These are phyloP conservation scores for Apamea monoglypha DNA, from an alignment of 2,888 invertebrate genomes.

Conservation along the genomic window DNA sequence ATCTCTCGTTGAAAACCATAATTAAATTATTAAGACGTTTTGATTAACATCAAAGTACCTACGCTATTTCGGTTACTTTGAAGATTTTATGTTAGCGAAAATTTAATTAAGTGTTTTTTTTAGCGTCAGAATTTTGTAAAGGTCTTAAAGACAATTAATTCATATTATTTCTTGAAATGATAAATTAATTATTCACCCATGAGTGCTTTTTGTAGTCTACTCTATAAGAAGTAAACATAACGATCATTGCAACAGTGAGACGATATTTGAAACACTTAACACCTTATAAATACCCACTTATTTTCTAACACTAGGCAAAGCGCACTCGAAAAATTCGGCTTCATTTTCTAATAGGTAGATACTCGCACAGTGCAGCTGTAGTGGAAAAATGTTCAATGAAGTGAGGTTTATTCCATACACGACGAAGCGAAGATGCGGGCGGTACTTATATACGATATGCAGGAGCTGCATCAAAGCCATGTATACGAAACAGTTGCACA, in stretches of 20 bases:
- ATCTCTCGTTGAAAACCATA: constrained; percentile 4
- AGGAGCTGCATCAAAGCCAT: not conserved
- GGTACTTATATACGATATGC: not conserved
- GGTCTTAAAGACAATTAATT: not conserved
- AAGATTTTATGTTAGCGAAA: constrained; percentile 1
- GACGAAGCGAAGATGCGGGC: not conserved
- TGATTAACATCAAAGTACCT: not conserved
- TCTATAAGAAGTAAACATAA: not conserved
- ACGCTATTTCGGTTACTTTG: constrained; percentile 4
- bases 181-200: not conserved
- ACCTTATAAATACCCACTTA: not conserved
- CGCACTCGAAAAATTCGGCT: not conserved
- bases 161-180: not conserved
- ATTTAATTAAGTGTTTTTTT: constrained; percentile 11
- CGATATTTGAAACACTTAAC: not conserved
- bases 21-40: not conserved
- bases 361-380: not conserved
- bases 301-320: not conserved
- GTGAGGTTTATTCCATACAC: not conserved
- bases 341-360: not conserved
- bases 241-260: not conserved
- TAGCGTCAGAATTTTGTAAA: constrained; percentile 1
- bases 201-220: not conserved
- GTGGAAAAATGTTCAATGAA: not conserved
- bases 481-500: not conserved